Evolutionary conservation across 2,113 vertebrate species (phyloP), one percentile per base, ranked within the genome.

Genomic region (Silurus asotus): DNA sequence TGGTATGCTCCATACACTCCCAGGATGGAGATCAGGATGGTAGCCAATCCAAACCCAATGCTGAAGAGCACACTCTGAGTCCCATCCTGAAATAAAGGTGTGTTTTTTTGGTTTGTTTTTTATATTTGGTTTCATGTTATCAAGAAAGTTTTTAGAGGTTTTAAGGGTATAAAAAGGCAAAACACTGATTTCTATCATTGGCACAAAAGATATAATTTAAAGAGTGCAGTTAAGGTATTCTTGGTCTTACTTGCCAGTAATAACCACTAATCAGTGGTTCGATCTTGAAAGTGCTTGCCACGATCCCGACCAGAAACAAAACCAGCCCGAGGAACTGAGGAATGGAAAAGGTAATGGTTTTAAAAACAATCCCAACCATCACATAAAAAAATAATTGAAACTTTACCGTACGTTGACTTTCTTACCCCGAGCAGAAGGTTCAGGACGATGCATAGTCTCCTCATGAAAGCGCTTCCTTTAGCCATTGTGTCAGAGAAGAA

Each of bases 371-470:
- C 69, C 8, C 17, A 55, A 49, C 28, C 9, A 11, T 55, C 8
- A 76, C 5, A 65, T 55, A 56, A 9, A 5, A 45, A 64, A 62
- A 49, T 45, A 10, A 19, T 56, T 1, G 0, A 49, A 49, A 20
- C 17, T 45, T 11, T n/a, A 53, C 23, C 53, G 67, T 62, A 6
- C 10, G 72, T 15, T 14, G 17, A 82, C 8, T 8, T 14, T 15
- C 93, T 93, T 89, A 94, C 94, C 93, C 92, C 65, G 1, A 94
- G 92, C 86, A 94, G 90, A 84, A 93, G 89, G 5, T 93, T 94
- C 61, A 94, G 90, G 79, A 92, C 92, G 84, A 94, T 89, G 62
- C 91, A 78, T 9, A 94, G 90, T 75, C 93, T 93, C 88, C 86
- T 91, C 25, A 93, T 90, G 90, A 93, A 94, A 83, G 90, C 92